Base-by-base conservation (phyloP, 2,888 invertebrate species). In the Rhopalosiphum nymphaeae region DNA sequence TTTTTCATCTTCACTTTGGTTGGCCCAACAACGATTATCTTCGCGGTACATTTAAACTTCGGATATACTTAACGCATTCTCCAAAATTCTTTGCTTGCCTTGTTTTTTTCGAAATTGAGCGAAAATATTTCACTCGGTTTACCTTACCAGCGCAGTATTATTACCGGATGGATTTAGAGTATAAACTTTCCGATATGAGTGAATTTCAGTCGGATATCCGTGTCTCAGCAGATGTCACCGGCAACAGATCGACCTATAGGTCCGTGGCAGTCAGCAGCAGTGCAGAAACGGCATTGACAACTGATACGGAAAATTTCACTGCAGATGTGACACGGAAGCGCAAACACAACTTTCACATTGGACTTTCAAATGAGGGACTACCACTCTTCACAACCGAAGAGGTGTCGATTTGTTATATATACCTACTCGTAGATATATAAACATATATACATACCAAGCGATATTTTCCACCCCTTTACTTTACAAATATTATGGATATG, bases 141-240 rank as follows among this genome's bases (percentile, higher is more conserved):
- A 87, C 91, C 86, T 91, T 67, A 29, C 26, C 9, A 9, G 49
- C 16, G 29, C 29, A 53, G 21, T 53, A 21, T 46, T 46, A 29
- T 57, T 42, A 10, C 57, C 57, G 57, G 56, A 89, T 26, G 26
- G 42, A 57, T 56, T 88, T 89, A 10, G 61, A 3, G 46, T 46
- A n/a, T 61, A 53, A 88, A 92, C 67, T 78, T 86, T 61, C 57
- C 61, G 86, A 86, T 61, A 53, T 2, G 92, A 29, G 49, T 16
- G 67, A 53, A 92, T 92, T 57, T 61, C 86, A 84, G 90, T 91
- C 93, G 93, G 93, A 90, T 93, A 57, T 93, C 90, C 93, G 90
- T 93, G 93, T 90, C 89, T 90, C 84, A 49, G 86, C 94, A 94
- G 94, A 94, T 94, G 94, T 94, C 94, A 87, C 94, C 61, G 90